Evolutionary conservation across 2,113 vertebrate species (phyloP).

Genomic region (Sebastes fasciatus): DNA sequence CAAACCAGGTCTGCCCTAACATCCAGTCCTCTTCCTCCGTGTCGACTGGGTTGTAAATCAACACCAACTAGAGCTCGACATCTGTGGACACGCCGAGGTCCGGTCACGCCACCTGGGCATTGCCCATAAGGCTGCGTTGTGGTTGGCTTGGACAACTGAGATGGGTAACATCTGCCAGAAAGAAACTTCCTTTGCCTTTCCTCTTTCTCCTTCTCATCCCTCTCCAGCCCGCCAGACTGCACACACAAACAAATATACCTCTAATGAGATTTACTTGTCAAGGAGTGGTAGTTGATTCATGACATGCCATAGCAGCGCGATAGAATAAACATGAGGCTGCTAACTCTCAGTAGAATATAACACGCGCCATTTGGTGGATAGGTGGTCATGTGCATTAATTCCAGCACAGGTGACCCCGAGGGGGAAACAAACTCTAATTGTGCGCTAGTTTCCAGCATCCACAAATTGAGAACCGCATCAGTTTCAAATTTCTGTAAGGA

Average conservation of each 20-base stretch:
- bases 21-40: not conserved
- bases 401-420: slow-evolving; percentile 33
- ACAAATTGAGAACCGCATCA: slow-evolving; percentile 33
- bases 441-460: slow-evolving; percentile 16
- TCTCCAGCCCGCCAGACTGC: slow-evolving; percentile 34
- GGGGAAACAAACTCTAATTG: slow-evolving; percentile 19
- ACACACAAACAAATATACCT: slow-evolving; percentile 45
- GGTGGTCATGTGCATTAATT: slow-evolving; percentile 55
- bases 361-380: slow-evolving; percentile 36
- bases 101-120: slow-evolving; percentile 38
- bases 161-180: slow-evolving; percentile 59
- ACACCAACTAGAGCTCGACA: slow-evolving; percentile 24
- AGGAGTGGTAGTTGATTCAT: slow-evolving; percentile 62
- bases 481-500: slow-evolving; percentile 30
- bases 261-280: slow-evolving; percentile 69
- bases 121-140: slow-evolving; percentile 24
- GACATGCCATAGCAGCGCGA: slow-evolving; percentile 26
- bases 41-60: slow-evolving; percentile 1
- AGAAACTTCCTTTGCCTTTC: slow-evolving; percentile 17
- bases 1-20: slow-evolving; percentile 1
- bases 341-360: slow-evolving; percentile 37
- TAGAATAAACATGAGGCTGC: slow-evolving; percentile 65
- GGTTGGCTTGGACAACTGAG: slow-evolving; percentile 33
- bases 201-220: slow-evolving; percentile 41
- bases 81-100: slow-evolving; percentile 1